Conservation (phyloP, 2,888 invertebrate genomes). For the Andrena marginata region DNA sequence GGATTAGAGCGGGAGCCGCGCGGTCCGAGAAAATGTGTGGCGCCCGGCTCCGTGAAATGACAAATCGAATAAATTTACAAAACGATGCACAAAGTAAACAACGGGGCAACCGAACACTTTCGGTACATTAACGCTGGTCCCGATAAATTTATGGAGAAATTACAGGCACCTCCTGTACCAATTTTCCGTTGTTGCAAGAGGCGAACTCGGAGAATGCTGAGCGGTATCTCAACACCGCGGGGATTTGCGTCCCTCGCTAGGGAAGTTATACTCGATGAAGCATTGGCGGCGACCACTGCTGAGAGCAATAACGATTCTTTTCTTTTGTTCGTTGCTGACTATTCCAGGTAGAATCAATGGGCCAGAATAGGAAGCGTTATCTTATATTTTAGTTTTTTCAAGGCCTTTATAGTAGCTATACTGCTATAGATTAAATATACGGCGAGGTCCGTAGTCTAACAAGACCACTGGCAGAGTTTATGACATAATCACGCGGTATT, state of each 20-base stretch:
- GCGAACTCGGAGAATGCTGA: constrained; percentile 28
- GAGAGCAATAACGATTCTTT: constrained; percentile 12
- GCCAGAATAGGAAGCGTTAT: background rate
- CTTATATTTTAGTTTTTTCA: too few species aligned
- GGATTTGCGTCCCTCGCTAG: constrained; percentile 39
- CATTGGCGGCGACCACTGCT: constrained; percentile 5
- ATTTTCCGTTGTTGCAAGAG: constrained; percentile 30
- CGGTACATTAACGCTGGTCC: constrained; percentile 51
- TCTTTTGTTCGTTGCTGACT: background rate
- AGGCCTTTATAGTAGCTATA: too few species aligned
- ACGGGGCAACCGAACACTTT: constrained; percentile 47
- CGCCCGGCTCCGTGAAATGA: constrained; percentile 22
- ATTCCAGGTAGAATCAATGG: background rate
- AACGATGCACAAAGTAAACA: constrained; percentile 30
- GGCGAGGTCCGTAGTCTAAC: too few species aligned
- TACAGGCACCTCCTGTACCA: constrained; percentile 47
- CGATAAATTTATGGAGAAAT: constrained; percentile 56
- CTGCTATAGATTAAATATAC: too few species aligned
- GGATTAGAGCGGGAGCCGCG: constrained; percentile 24
- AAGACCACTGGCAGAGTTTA: too few species aligned
- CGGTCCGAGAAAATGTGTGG: constrained; percentile 32
- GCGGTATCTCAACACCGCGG: constrained; percentile 32
- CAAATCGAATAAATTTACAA: constrained; percentile 54
- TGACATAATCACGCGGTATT: too few species aligned
- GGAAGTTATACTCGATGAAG: constrained; percentile 22